A percentile compares a stretch with the other conserved stretches of the same genome.
Conservation (phyloP, 2,113 vertebrate genomes). For the Petaurus breviceps region DNA sequence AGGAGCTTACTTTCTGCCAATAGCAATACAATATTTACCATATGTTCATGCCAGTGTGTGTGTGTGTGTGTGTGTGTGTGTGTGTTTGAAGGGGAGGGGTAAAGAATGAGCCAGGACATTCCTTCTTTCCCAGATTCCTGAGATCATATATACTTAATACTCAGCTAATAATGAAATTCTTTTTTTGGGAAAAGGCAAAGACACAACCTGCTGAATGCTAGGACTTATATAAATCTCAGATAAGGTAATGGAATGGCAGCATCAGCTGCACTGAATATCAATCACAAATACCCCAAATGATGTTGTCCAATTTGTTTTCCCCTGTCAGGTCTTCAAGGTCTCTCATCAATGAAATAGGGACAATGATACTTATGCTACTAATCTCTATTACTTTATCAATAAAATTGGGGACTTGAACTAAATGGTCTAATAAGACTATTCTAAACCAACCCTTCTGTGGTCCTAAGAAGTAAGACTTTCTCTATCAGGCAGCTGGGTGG, state of each 20-base stretch:
- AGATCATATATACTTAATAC: neutral
- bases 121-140: neutral
- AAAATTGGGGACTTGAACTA: neutral
- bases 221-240: neutral
- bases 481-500: neutral
- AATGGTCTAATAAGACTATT: neutral
- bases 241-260: neutral
- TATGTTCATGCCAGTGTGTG: neutral
- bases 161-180: neutral
- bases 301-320: neutral
- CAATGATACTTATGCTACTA: neutral
- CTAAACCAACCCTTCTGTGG: neutral
- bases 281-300: neutral
- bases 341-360: neutral
- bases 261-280: neutral
- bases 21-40: neutral
- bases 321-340: neutral
- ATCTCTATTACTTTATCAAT: neutral
- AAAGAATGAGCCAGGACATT: neutral
- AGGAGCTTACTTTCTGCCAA: neutral
- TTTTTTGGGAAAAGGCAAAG: neutral
- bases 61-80: neutral
- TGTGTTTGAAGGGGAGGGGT: neutral
- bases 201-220: neutral
- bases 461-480: neutral